Conservation (phyloP, 2,113 vertebrate genomes). For the Numida meleagris region DNA sequence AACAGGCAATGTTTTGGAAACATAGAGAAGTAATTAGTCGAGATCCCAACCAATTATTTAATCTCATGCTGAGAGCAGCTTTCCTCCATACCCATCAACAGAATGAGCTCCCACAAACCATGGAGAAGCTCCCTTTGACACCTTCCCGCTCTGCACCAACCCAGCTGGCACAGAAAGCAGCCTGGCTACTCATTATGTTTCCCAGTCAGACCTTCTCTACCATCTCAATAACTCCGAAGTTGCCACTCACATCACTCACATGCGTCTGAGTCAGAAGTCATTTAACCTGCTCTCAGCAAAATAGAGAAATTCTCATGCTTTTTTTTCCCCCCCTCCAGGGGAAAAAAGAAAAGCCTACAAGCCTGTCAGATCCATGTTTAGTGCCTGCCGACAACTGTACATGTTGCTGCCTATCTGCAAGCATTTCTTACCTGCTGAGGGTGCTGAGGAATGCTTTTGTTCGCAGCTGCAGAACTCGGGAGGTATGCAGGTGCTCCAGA, state of each 20-base stretch:
- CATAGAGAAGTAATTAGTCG: not conserved
- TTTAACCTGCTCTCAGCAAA: not conserved
- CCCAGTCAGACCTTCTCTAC: not conserved
- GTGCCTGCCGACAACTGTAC: not conserved
- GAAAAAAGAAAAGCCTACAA: accelerated
- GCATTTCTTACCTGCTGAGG: not conserved
- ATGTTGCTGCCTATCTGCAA: not conserved
- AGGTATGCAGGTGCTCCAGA: not conserved
- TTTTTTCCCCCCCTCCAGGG: no score
- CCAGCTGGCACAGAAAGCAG: not conserved
- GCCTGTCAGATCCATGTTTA: not conserved
- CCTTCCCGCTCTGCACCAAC: accelerated
- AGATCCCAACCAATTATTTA: not conserved
- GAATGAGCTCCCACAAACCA: not conserved
- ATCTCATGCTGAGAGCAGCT: not conserved
- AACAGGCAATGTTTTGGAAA: not conserved
- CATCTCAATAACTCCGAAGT: not conserved
- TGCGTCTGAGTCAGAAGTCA: not conserved
- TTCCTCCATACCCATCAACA: not conserved
- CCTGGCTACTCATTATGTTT: accelerated
- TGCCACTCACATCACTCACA: not conserved
- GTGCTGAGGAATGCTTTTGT: not conserved
- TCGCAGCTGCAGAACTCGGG: not conserved
- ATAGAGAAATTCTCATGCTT: not conserved
- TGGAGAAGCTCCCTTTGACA: not conserved